Evolutionary conservation across 2,797 vertebrate species (phyloP).

Genomic region (Sebastes flavidus): DNA sequence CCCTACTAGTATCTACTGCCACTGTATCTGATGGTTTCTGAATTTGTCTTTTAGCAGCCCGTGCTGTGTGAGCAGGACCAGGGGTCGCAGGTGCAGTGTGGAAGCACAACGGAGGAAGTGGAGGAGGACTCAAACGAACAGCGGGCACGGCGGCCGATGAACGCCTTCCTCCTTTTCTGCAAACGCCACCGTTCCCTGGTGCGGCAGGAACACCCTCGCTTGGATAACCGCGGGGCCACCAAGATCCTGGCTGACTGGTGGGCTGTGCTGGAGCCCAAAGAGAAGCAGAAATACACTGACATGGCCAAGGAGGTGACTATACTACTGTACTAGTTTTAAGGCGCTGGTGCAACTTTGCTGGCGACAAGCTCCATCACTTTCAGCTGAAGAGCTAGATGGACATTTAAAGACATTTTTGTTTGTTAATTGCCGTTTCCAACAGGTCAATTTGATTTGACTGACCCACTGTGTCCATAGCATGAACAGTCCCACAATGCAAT

Average conservation of each 20-base stretch:
- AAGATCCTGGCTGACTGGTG: constrained; percentile 99
- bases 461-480: background rate
- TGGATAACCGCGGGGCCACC: constrained; percentile 98
- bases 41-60: constrained; percentile 58
- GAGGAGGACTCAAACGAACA: constrained; percentile 94
- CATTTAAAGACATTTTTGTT: background rate
- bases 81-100: constrained; percentile 82
- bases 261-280: constrained; percentile 96
- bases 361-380: background rate
- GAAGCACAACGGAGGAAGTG: constrained; percentile 79
- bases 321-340: background rate
- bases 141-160: constrained; percentile 96
- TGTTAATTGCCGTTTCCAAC: background rate
- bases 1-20: background rate
- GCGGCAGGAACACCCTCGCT: constrained; percentile 94
- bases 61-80: constrained; percentile 65
- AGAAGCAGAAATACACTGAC: constrained; percentile 99
- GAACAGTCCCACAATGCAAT: background rate
- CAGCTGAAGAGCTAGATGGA: background rate
- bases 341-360: background rate
- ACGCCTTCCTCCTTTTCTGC: constrained; percentile 98
- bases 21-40: background rate
- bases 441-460: background rate
- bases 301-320: constrained; percentile 96
- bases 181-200: constrained; percentile 98